phyloP scores from a whole-genome alignment of 1,140 invertebrate genomes.

The Ridgeia piscesae region DNA sequence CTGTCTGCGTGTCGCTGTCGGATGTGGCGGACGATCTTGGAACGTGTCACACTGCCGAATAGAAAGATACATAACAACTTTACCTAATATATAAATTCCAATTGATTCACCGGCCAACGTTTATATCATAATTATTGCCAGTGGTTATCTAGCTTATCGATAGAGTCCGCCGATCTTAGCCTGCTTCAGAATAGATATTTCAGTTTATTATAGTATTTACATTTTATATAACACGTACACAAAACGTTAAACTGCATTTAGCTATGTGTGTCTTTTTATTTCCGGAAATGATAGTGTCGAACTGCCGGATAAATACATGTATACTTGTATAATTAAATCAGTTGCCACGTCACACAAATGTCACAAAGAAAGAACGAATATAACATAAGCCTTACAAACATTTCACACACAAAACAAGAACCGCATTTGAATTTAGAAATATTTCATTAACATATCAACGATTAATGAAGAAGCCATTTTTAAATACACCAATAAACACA shows the following conservation, averaged over 20 bases:
- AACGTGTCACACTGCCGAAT: background rate
- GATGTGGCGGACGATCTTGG: background rate
- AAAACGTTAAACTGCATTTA: too few relatives aligned
- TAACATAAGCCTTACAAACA: background rate
- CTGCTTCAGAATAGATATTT: too few relatives aligned
- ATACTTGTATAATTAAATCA: too few relatives aligned
- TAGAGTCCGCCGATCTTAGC: too few relatives aligned
- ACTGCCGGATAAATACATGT: too few relatives aligned
- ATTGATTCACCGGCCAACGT: background rate
- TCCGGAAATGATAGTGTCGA: too few relatives aligned
- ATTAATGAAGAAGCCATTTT: background rate
- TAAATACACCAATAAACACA: background rate
- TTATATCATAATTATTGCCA: too few relatives aligned
- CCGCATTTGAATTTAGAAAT: background rate
- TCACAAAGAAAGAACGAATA: background rate
- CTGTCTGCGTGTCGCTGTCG: background rate
- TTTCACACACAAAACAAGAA: background rate
- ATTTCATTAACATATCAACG: background rate
- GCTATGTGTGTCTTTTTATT: too few relatives aligned
- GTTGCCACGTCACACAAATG: too few relatives aligned
- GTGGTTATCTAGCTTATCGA: too few relatives aligned
- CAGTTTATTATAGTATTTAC: too few relatives aligned
- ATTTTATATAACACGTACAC: too few relatives aligned
- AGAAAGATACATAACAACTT: background rate
- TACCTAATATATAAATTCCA: background rate